Base-by-base conservation (phyloP, 2,888 invertebrate species). In the Drosophila lutescens region DNA sequence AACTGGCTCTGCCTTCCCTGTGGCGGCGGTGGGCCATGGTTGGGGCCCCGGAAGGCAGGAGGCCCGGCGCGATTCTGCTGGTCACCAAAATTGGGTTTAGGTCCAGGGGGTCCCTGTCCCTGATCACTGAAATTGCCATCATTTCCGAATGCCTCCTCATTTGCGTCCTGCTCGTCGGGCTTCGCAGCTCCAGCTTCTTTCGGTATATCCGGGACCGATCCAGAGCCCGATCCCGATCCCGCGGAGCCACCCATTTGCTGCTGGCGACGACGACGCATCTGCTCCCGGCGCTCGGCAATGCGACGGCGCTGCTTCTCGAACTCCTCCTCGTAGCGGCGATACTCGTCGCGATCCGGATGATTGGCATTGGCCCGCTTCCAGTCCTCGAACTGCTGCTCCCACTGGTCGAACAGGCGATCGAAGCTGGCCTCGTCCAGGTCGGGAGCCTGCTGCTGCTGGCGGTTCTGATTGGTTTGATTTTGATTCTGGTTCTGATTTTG, bases 301-400 rank as follows among this genome's bases (percentile, higher is more conserved):
- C 96, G 96, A 77, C 95, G 94, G 17, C 97, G 94, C 93, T 96
- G 97, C 40, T 95, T 94, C 89, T 97, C 96, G 95, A 98, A 98
- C 91, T 97, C 97, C 56, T 95, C 94, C 92, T 98, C 97, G 92
- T 98, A 98, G 86, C 96, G 95, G 80, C 94, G 94, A 89, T 97
- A 97, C 79, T 96, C 96, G 92, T 95, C 95, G 91, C 96, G 96
- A 91, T 98, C 97, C 0, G 98, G 98, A 93, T 98, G 98, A 91
- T 97, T 96, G 38, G 95, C 95, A 93, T 98, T 98, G 88, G 97
- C 96, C 74, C 95, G 94, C 90, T 96, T 97, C 98, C 98, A 98
- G 83, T 96, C 96, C 86, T 96, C 95, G 91, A 98, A 98, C 91
- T 98, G 97, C 79, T 96, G 94, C 92, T 98, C 97, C 98, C 98